Percentiles rank a stretch among this genome's conserved stretches.
These are phyloP conservation scores for Heliothis subflexa DNA, from an alignment of 1,140 invertebrate genomes.

Conservation along the genomic window DNA sequence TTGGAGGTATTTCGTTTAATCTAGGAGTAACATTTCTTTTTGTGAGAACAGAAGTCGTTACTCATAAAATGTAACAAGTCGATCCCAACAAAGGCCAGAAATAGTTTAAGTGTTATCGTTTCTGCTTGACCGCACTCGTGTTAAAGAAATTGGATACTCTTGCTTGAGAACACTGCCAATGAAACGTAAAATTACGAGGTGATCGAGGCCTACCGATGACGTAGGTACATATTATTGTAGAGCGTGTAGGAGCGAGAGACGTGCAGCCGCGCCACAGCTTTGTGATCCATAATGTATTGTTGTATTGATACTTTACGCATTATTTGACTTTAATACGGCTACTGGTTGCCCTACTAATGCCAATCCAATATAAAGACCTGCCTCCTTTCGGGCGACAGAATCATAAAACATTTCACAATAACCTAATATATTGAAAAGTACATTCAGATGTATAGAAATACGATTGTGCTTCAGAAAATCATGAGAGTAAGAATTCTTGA, in stretches of 20 bases:
- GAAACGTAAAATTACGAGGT: slow-evolving; percentile 73
- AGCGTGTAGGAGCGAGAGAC: slow-evolving; percentile 36
- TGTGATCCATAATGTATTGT: slow-evolving; percentile 63
- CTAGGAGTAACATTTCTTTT: slow-evolving; percentile 51
- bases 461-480: slow-evolving; percentile 16
- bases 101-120: slow-evolving; percentile 69
- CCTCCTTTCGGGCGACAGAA: slow-evolving; percentile 21
- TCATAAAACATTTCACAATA: slow-evolving; percentile 31
- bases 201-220: slow-evolving; percentile 60
- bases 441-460: slow-evolving; percentile 23
- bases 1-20: slow-evolving; percentile 45
- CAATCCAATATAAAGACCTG: slow-evolving; percentile 16
- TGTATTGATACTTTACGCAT: slow-evolving; percentile 60
- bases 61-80: slow-evolving; percentile 56
- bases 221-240: slow-evolving; percentile 52
- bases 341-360: slow-evolving; percentile 47
- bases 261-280: slow-evolving; percentile 47
- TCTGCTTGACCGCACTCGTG: slow-evolving; percentile 64
- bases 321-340: slow-evolving; percentile 63
- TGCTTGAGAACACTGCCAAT: slow-evolving; percentile 71
- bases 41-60: slow-evolving; percentile 44
- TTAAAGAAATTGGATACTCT: slow-evolving; percentile 76
- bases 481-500: slow-evolving; percentile 23
- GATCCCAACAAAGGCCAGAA: slow-evolving; percentile 56
- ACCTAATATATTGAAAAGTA: slow-evolving; percentile 6